Percentiles rank a stretch among this genome's conserved stretches.
Evolutionary conservation across 2,888 invertebrate species (phyloP).

Genomic region (Trissoscelio sp.): DNA sequence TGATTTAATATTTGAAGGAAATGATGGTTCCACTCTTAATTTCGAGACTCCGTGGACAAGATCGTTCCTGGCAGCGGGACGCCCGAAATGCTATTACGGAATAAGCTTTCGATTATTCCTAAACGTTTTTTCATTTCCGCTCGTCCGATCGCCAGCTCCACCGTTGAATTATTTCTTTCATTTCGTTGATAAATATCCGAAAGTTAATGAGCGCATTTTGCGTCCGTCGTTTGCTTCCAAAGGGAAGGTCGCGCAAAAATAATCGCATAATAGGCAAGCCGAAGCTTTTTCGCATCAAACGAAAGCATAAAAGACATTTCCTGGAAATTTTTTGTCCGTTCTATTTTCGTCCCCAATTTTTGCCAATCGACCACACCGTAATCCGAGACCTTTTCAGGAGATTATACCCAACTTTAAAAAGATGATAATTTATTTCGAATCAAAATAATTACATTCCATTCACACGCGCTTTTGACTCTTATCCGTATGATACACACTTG

Average conservation of each 20-base stretch:
- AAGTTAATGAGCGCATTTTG: conserved; percentile 8
- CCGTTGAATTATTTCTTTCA: conserved; percentile 38
- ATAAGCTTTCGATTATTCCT: conserved; percentile 76
- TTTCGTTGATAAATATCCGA: conserved; percentile 40
- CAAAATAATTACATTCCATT: conserved; percentile 51
- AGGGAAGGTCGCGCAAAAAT: too few relatives aligned
- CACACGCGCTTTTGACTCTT: conserved; percentile 17
- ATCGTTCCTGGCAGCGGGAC: conserved; percentile 80
- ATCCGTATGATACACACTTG: conserved; percentile 18
- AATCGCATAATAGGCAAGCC: too few relatives aligned
- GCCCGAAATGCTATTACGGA: conserved; percentile 78
- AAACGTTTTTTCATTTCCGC: conserved; percentile 71
- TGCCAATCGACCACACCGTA: conserved; percentile 4
- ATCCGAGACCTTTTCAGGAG: conserved; percentile 1
- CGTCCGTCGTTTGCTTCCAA: not conserved
- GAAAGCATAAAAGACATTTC: not conserved
- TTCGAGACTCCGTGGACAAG: conserved; percentile 77
- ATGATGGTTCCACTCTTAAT: conserved; percentile 81
- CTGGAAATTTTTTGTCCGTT: not conserved
- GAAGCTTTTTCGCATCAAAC: not conserved
- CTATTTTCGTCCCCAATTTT: not conserved
- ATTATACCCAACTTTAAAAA: conserved; percentile 1
- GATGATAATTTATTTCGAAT: conserved; percentile 39
- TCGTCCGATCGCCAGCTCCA: conserved; percentile 8
- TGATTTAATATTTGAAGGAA: conserved; percentile 83